Conservation (phyloP, 2,888 invertebrate genomes). For the Cremastobaeus sp. region DNA sequence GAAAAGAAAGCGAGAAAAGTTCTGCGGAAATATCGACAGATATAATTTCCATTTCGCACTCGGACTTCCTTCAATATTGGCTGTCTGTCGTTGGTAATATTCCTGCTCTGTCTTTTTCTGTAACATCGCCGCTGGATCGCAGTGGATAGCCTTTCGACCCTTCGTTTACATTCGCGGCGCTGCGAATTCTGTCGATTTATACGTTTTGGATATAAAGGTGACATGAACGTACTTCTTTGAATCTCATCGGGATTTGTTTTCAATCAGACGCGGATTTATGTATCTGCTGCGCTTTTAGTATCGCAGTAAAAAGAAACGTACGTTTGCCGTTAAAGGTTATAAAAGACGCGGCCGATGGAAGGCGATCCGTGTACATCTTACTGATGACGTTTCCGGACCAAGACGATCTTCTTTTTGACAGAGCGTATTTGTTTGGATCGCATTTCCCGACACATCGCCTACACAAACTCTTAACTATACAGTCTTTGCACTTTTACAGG, state of each 20-base stretch:
- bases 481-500: too few relatives aligned
- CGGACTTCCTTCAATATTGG: constrained; percentile 56
- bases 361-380: constrained; percentile 3
- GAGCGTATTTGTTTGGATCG: too few relatives aligned
- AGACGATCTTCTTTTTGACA: background rate
- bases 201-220: constrained; percentile 33
- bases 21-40: constrained; percentile 56
- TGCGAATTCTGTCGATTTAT: constrained; percentile 36
- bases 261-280: constrained; percentile 48
- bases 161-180: constrained; percentile 56
- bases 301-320: constrained; percentile 23
- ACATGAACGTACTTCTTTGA: constrained; percentile 32
- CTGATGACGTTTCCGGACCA: background rate
- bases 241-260: constrained; percentile 50
- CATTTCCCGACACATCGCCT: too few relatives aligned
- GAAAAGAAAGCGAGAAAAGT: constrained; percentile 32
- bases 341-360: constrained; percentile 15
- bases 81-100: constrained; percentile 54
- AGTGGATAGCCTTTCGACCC: constrained; percentile 50
- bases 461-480: too few relatives aligned
- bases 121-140: constrained; percentile 41
- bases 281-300: constrained; percentile 21
- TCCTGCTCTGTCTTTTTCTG: constrained; percentile 44
- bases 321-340: constrained; percentile 8
- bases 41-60: constrained; percentile 61